Base-by-base conservation (phyloP, 2,797 vertebrate genomes). In the Catostomus latipinnis region DNA sequence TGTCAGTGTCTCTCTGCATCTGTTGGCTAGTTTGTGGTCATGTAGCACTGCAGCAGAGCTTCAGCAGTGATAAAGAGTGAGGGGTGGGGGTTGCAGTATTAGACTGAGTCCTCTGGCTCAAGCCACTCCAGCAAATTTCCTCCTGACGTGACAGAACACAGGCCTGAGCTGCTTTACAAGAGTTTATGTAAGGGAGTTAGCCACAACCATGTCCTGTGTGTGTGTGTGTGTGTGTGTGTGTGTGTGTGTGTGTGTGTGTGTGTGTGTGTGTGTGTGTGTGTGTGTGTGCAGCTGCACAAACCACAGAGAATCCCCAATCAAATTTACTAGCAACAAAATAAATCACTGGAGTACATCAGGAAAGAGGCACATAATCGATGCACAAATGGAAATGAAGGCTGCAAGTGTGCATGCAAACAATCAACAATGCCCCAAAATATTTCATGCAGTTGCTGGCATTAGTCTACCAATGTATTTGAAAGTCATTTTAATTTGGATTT, bases 101-200 rank as follows among this genome's bases (percentile, higher is more conserved):
- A 69, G 49, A 14, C 56, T 53, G 14, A 14, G 56, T 71, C 13
- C 57, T 50, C 34, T 48, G 43, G 70, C 49, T 78, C 58, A 71
- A 74, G 75, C 60, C 13, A 68, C 63, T 76, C n/a, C 72, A 57
- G 83, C 48, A 67, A 14, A 57, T 70, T 68, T 79, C 13, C 45
- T 71, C 69, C 76, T 58, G 71, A 75, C 66, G 50, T 71, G 81
- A 85, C 60, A 78, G 34, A 85, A 78, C 57, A 16, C 74, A 81
- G 66, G 71, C 71, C 71, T 74, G 81, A 81, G 79, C 86, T 91
- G 91, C 87, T 88, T 68, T 73, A 69, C 22, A 54, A 69, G 56
- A 69, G 75, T 78, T 92, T 92, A 91, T 90, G 88, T 87, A 81
- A 87, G 81, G 68, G 88, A 85, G 87, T 90, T 87, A 90, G 88